These are phyloP conservation scores for Podarcis lilfordi DNA, from an alignment of 2,797 vertebrate genomes.

Conservation along the genomic window DNA sequence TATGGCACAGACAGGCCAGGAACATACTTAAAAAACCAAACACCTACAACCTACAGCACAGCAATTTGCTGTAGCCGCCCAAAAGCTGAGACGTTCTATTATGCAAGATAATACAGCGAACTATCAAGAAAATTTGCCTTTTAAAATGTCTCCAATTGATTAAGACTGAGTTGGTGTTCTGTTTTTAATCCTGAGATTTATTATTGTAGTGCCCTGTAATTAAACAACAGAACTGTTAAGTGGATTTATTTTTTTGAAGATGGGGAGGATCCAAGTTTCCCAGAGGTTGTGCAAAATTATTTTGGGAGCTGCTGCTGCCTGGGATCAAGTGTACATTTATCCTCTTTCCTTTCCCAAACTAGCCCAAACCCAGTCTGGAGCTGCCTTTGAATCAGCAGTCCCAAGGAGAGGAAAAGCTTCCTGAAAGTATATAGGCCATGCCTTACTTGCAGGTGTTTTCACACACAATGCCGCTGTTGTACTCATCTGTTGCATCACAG, in stretches of 20 bases:
- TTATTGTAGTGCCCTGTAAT: neutral
- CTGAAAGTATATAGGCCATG: neutral
- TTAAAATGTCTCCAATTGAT: neutral
- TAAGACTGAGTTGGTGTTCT: neutral
- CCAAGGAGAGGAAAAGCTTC: neutral
- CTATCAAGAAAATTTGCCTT: neutral
- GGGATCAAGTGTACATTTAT: neutral
- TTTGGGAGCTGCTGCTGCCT: neutral
- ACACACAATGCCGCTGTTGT: constrained; percentile 89
- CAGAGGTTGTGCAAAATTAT: neutral
- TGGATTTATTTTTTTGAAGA: neutral
- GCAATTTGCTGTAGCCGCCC: neutral
- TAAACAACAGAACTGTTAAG: neutral
- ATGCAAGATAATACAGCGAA: too few species aligned
- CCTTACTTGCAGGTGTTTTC: constrained; percentile 91
- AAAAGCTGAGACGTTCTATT: too few species aligned
- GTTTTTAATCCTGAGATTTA: neutral
- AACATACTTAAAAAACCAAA: neutral
- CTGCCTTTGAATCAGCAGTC: neutral
- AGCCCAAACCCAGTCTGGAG: too few species aligned
- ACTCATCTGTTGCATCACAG: constrained; percentile 93
- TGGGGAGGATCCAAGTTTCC: neutral
- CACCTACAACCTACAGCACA: neutral
- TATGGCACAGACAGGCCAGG: neutral
- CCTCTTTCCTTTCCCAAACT: neutral